Conservation (phyloP, 2,888 invertebrate species). For the Drosophila lutescens region DNA sequence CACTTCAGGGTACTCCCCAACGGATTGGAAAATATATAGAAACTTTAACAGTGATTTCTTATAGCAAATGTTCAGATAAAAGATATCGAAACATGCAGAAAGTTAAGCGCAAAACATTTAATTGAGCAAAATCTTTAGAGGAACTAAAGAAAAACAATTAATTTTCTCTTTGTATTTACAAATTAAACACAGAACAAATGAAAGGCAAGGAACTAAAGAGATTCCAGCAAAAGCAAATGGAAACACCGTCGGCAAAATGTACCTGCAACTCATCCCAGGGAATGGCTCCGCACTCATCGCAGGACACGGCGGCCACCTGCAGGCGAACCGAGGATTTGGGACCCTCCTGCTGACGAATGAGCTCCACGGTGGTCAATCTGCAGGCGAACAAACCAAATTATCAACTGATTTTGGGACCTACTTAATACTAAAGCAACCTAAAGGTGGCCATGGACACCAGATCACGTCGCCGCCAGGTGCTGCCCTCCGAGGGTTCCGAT, state of each 20-base stretch:
- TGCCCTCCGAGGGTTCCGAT: slow-evolving; percentile 93
- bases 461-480: slow-evolving; percentile 91
- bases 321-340: slow-evolving; percentile 88
- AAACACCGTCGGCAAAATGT: slow-evolving; percentile 46
- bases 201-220: slow-evolving; percentile 17
- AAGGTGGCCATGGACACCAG: slow-evolving; percentile 87
- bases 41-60: slow-evolving; percentile 52
- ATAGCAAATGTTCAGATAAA: slow-evolving; percentile 56
- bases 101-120: slow-evolving; percentile 50
- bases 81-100: slow-evolving; percentile 69
- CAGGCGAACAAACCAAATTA: slow-evolving; percentile 79
- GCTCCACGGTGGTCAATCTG: slow-evolving; percentile 90
- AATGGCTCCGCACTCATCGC: slow-evolving; percentile 94
- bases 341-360: slow-evolving; percentile 89
- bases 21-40: slow-evolving; percentile 14
- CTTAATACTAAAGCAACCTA: slow-evolving; percentile 68
- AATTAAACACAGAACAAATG: slow-evolving; percentile 31
- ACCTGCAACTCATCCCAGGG: slow-evolving; percentile 98
- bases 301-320: slow-evolving; percentile 89
- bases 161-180: slow-evolving; percentile 54
- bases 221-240: slow-evolving; percentile 1
- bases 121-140: slow-evolving; percentile 46
- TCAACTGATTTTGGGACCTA: neutral
- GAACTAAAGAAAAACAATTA: slow-evolving; percentile 27
- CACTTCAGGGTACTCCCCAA: neutral